These are phyloP conservation scores for Camponotus pennsylvanicus DNA, from an alignment of 1,140 invertebrate genomes.

Conservation along the genomic window DNA sequence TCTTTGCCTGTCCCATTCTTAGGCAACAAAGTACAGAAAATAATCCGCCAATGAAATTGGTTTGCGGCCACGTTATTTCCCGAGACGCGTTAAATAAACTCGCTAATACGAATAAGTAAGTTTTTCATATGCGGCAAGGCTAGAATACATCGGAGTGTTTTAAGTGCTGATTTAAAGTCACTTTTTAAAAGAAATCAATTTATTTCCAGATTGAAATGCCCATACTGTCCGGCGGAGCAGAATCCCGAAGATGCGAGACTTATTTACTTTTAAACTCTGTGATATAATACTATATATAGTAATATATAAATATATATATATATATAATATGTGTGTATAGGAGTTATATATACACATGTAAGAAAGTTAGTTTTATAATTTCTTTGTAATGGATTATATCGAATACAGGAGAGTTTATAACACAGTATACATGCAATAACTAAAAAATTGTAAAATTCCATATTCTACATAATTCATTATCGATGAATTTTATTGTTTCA, in stretches of 20 bases:
- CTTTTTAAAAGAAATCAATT: slow-evolving; percentile 82
- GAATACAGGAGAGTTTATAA: slow-evolving; percentile 43
- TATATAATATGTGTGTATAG: slow-evolving; percentile 14
- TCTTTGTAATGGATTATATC: slow-evolving; percentile 47
- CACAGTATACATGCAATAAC: slow-evolving; percentile 29
- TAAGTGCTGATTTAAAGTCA: slow-evolving; percentile 74
- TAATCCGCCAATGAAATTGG: slow-evolving; percentile 98
- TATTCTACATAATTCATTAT: slow-evolving; percentile 18
- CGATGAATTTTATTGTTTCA: background rate
- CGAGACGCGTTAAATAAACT: slow-evolving; percentile 98
- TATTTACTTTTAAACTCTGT: slow-evolving; percentile 93
- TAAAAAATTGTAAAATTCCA: slow-evolving; percentile 11
- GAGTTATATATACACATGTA: background rate
- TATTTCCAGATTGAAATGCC: slow-evolving; percentile 96
- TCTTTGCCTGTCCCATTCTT: slow-evolving; percentile 99
- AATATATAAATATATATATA: slow-evolving; percentile 35
- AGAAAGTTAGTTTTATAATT: slow-evolving; percentile 50
- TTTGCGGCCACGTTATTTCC: slow-evolving; percentile 99
- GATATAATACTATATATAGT: slow-evolving; percentile 73
- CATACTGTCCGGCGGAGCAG: slow-evolving; percentile 99
- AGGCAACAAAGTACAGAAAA: slow-evolving; percentile 98
- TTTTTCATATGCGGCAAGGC: slow-evolving; percentile 69
- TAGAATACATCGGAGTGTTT: slow-evolving; percentile 71
- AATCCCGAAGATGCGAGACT: slow-evolving; percentile 96
- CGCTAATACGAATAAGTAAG: slow-evolving; percentile 96